Conservation (phyloP, 64 coral and sea anemone genomes). For the Pachyseris speciosa region DNA sequence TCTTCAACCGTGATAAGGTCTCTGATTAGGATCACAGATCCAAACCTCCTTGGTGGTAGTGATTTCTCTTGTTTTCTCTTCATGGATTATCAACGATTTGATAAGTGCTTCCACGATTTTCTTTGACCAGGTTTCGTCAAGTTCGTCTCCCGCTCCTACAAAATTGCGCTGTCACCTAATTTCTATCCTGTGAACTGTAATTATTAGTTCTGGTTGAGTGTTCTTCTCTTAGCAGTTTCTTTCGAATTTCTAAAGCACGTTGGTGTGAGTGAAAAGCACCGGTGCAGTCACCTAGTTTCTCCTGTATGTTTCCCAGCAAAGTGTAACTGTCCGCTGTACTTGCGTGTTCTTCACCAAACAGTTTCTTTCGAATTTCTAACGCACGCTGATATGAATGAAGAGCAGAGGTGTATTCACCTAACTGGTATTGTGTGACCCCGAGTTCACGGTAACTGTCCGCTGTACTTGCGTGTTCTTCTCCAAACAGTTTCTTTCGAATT, state of each 20-base stretch:
- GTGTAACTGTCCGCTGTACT: background rate
- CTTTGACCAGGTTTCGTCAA: too few relatives aligned
- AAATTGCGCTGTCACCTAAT: background rate
- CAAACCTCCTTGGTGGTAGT: too few relatives aligned
- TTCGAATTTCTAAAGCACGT: background rate
- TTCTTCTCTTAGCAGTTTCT: background rate
- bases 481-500: background rate
- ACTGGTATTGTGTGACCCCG: background rate
- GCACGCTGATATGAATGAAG: background rate
- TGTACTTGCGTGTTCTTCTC: background rate
- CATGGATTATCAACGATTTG: too few relatives aligned
- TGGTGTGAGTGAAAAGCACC: background rate
- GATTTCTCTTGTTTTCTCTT: too few relatives aligned
- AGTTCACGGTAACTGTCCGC: background rate
- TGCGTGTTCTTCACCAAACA: too few relatives aligned
- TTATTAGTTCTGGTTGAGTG: background rate
- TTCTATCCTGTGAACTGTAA: background rate
- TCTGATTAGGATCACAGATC: too few relatives aligned
- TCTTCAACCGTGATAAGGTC: too few relatives aligned
- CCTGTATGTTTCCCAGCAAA: background rate
- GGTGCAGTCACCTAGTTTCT: background rate
- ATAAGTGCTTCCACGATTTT: too few relatives aligned
- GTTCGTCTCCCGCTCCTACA: background rate
- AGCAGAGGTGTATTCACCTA: background rate
- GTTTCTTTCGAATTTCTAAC: background rate